Base-by-base conservation (phyloP, 2,888 invertebrate genomes). In the Drosophila macrospina region DNA sequence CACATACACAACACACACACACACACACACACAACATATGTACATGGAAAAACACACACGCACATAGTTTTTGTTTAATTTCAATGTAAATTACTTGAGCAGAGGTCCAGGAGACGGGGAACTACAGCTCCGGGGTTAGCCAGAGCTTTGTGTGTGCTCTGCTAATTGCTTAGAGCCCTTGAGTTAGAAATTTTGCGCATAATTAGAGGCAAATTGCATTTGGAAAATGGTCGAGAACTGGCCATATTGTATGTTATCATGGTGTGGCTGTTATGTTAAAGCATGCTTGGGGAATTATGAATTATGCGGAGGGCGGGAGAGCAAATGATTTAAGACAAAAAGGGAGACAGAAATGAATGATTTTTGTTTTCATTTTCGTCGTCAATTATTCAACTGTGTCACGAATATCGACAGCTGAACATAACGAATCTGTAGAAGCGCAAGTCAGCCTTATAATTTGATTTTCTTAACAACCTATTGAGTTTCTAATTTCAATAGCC, bases 101-200 rank as follows among this genome's bases (percentile, higher is more conserved):
- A 54, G 45, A 50, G 30, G 51, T 13, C 20, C 26, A n/a, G 24
- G 42, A 34, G 41, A 44, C 3, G 13, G 16, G 26, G 50, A n/a
- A 41, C 32, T 15, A 13, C 8, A 48, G 51, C 65, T 67, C 20
- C 10, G 65, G 54, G 68, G 52, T 37, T 56, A 37, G 51, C 41
- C 39, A 36, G 42, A 54, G 68, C 57, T 54, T 44, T 70, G 69
- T 72, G 61, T 71, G 60, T 74, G 67, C 65, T 61, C 44, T 84
- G 65, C 83, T 84, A 84, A 84, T 87, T 84, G 83, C 83, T 84
- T 70, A 64, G 87, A 84, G 83, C 83, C 83, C 87, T 87, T 81
- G 87, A 84, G 83, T 85, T 81, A 85, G 79, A 87, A 87, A 87
- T 84, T 87, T 87, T 87, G 87, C 82, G 83, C 83, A 85, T 84